Conservation (phyloP, 2,113 vertebrate species). For the Anser brachyrhynchus region DNA sequence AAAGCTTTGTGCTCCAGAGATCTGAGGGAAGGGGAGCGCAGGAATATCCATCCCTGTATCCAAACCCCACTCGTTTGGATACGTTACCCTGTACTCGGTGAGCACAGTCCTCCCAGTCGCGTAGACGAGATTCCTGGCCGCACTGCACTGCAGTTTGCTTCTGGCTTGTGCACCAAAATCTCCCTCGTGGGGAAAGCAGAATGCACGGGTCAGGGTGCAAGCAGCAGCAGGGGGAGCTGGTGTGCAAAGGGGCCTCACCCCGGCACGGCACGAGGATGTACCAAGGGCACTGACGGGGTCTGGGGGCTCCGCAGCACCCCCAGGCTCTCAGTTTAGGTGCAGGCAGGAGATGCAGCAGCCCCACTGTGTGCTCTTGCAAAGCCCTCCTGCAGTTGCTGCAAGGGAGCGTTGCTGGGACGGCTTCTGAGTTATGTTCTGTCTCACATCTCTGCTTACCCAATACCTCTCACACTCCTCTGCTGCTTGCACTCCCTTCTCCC, state of each 20-base stretch:
- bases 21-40: not conserved
- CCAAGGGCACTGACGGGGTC: not conserved
- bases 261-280: not conserved
- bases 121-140: not conserved
- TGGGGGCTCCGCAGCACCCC: not conserved
- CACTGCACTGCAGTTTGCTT: not conserved
- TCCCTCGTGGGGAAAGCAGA: not conserved
- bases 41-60: not conserved
- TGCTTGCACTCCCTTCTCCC: not conserved
- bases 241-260: not conserved
- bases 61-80: not conserved
- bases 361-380: not conserved
- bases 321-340: not conserved
- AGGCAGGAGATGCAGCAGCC: not conserved
- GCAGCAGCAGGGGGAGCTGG: not conserved
- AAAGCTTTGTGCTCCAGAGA: not conserved
- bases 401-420: not conserved
- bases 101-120: not conserved
- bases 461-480: not conserved
- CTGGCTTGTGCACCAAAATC: not conserved
- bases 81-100: accelerated
- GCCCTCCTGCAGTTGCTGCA: not conserved
- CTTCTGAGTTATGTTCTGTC: not conserved
- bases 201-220: accelerated
- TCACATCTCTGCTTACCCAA: not conserved